A percentile compares a stretch with the other conserved stretches of the same genome.
Evolutionary conservation across 1,140 invertebrate genomes (phyloP).

Genomic region (Lerema accius): DNA sequence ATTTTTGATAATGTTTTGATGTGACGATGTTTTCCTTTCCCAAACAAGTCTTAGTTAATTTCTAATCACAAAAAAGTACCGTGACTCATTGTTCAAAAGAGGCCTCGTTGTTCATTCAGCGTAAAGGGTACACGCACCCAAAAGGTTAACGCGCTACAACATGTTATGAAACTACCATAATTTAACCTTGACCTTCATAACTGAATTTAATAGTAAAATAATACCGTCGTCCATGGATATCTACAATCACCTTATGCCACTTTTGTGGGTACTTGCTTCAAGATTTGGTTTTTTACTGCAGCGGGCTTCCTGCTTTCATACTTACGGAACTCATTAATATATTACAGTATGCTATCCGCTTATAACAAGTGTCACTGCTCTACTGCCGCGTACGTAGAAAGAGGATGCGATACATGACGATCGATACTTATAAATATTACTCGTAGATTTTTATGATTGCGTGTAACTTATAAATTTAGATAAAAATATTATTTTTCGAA

Average conservation of each 20-base stretch:
- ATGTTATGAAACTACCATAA: conserved; percentile 4
- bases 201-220: conserved; percentile 6
- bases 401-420: too few species aligned
- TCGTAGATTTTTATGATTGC: too few species aligned
- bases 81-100: not conserved
- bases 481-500: too few species aligned
- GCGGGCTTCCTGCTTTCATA: not conserved
- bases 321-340: not conserved
- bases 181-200: conserved; percentile 7
- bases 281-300: not conserved
- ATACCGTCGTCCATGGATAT: not conserved
- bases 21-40: too few species aligned
- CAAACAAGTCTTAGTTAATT: too few species aligned
- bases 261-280: not conserved
- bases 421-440: too few species aligned
- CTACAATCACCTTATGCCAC: conserved; percentile 1
- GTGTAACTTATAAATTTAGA: too few species aligned
- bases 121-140: not conserved
- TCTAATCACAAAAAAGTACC: too few species aligned
- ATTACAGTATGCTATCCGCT: not conserved
- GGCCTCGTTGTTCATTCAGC: not conserved
- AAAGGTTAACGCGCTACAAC: conserved; percentile 11
- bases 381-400: not conserved
- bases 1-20: too few species aligned
- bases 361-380: not conserved